Evolutionary conservation across 1,140 invertebrate species (phyloP), one percentile per base, ranked within the genome.

Genomic region (Oryzaephilus surinamensis): DNA sequence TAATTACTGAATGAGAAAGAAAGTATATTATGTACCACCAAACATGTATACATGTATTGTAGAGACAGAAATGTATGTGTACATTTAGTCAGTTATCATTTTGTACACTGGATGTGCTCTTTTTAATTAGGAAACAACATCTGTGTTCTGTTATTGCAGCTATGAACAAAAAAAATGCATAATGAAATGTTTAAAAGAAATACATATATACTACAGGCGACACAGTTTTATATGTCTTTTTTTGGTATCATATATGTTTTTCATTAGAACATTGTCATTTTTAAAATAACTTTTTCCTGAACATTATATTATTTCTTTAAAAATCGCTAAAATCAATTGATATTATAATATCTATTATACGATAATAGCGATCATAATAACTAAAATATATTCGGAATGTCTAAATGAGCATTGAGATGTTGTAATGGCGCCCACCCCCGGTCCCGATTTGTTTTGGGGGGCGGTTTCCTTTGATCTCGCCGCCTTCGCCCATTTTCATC

Each of bases 331-430:
- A n/a, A n/a, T n/a, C n/a, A n/a, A n/a, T n/a, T n/a, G n/a, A n/a
- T n/a, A n/a, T n/a, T n/a, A n/a, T n/a, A n/a, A n/a, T n/a, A n/a
- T n/a, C n/a, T n/a, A n/a, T n/a, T n/a, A n/a, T n/a, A n/a, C 23
- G 3, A 24, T 24, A 32, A 34, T 30, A 32, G 29, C 37, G 38
- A 43, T 42, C 41, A 51, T 44, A 43, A 46, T 38, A 10, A 10
- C n/a, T n/a, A n/a, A n/a, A n/a, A n/a, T n/a, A 41, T 42, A 41
- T 29, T 41, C 46, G 53, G 51, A 58, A 59, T 58, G 52, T 52
- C 55, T 58, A 61, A 61, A 61, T 61, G 58, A 61, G 57, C 58
- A 61, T 58, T 59, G 57, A 58, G 58, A 59, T 56, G 58, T 57
- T 56, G 52, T 61, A 61, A 61, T 61, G 58, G 58, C 58, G 58